Evolutionary conservation across 2,797 vertebrate genomes (phyloP).

Genomic region (Ciconia nigra): DNA sequence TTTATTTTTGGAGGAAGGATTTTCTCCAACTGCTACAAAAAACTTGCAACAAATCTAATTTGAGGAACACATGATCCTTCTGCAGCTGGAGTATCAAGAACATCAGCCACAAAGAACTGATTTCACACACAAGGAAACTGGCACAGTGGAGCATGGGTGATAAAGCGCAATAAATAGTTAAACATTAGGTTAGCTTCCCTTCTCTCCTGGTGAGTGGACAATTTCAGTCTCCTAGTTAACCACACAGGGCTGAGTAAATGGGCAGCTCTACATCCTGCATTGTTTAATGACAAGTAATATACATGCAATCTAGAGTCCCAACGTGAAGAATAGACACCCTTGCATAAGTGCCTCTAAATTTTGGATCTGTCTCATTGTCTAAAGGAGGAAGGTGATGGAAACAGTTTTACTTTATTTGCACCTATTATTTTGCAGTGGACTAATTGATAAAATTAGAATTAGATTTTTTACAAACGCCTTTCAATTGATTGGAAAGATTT

Average conservation of each 20-base stretch:
- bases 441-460: not conserved
- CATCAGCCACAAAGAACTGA: not conserved
- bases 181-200: not conserved
- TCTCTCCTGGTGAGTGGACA: not conserved
- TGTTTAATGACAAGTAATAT: not conserved
- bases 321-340: not conserved
- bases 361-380: not conserved
- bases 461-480: not conserved
- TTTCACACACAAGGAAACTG: not conserved
- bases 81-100: not conserved
- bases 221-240: not conserved
- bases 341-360: not conserved
- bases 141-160: not conserved
- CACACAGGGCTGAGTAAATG: not conserved
- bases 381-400: not conserved
- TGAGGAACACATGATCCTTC: not conserved
- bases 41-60: not conserved
- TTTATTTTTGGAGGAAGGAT: not conserved
- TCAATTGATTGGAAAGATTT: not conserved
- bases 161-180: not conserved
- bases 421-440: not conserved
- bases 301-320: not conserved
- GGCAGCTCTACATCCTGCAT: not conserved
- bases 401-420: not conserved
- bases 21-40: not conserved